Evolutionary conservation across 2,113 vertebrate species (phyloP).

Genomic region (Climacteris rufus): DNA sequence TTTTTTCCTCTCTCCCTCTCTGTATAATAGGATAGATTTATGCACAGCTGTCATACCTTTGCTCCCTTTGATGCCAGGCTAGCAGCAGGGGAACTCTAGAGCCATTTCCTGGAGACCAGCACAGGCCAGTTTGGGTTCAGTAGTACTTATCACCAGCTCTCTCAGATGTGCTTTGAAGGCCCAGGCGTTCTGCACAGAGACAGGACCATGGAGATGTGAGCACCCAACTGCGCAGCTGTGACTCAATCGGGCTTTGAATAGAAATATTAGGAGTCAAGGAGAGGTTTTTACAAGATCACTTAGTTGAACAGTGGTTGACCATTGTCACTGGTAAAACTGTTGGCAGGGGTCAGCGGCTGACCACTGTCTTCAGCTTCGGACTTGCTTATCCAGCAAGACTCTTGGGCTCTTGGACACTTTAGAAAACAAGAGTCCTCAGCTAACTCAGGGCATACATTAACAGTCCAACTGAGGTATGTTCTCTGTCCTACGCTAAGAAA

Average conservation of each 20-base stretch:
- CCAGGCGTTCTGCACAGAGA: neutral
- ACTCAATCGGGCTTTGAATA: neutral
- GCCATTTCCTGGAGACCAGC: neutral
- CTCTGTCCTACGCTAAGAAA: neutral
- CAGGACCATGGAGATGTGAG: neutral
- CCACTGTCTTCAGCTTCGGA: neutral
- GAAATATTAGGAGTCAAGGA: neutral
- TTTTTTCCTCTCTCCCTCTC: neutral
- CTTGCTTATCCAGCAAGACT: fast-evolving
- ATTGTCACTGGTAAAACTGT: neutral
- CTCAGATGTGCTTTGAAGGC: neutral
- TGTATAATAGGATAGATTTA: neutral
- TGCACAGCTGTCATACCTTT: neutral
- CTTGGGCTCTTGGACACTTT: neutral
- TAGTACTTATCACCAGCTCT: neutral
- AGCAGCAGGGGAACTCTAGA: neutral
- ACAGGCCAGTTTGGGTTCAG: neutral
- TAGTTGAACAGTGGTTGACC: neutral
- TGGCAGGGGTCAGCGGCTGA: neutral
- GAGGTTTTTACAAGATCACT: neutral
- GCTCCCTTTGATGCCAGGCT: fast-evolving
- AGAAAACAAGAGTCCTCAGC: neutral
- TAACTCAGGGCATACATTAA: neutral
- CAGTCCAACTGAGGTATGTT: neutral
- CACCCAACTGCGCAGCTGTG: neutral